phyloP scores from a whole-genome alignment of 2,888 invertebrate species.

The Drosophila ezoana region DNA sequence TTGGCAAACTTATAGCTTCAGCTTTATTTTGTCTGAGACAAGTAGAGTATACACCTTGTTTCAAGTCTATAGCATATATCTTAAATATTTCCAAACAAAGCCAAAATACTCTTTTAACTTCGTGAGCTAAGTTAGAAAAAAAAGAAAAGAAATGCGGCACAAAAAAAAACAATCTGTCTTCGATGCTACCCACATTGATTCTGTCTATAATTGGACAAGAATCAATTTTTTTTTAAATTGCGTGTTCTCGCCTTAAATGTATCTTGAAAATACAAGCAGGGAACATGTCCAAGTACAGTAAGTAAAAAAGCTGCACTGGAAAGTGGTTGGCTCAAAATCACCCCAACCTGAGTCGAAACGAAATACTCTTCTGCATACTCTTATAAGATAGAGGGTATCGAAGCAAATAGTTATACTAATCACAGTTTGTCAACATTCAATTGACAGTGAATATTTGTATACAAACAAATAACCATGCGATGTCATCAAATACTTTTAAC shows the following conservation, averaged over 20 bases:
- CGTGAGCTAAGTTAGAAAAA: too few relatives aligned
- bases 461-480: constrained; percentile 9
- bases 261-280: neutral
- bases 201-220: neutral
- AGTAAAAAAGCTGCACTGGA: neutral
- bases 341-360: neutral
- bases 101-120: too few relatives aligned
- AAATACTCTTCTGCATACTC: too few relatives aligned
- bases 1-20: too few relatives aligned
- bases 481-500: constrained; percentile 10
- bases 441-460: neutral
- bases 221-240: neutral
- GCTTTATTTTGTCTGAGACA: too few relatives aligned
- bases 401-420: neutral
- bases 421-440: neutral
- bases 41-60: too few relatives aligned
- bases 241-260: neutral
- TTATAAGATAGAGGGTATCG: neutral
- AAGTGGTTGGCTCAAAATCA: neutral
- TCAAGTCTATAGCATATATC: too few relatives aligned
- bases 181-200: neutral
- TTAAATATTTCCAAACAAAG: too few relatives aligned
- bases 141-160: neutral
- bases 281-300: neutral
- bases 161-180: neutral